These are phyloP conservation scores for Microctonus hyperodae DNA, from an alignment of 2,888 invertebrate species.

Conservation along the genomic window DNA sequence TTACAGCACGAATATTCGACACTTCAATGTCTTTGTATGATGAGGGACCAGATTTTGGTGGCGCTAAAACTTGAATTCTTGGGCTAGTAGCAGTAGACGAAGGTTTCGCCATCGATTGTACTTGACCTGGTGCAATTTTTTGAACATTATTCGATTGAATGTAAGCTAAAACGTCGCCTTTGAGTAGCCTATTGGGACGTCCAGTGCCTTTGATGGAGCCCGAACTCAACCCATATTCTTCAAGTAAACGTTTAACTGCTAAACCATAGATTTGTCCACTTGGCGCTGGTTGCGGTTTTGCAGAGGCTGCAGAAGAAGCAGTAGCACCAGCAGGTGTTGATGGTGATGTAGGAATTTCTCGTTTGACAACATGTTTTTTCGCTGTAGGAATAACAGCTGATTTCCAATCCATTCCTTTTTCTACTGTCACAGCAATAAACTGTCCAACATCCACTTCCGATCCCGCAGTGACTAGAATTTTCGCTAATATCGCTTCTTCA, in stretches of 20 bases:
- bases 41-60: constrained; percentile 50
- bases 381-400: constrained; percentile 60
- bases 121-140: constrained; percentile 54
- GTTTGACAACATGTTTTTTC: constrained; percentile 24
- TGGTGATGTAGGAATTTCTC: constrained; percentile 31
- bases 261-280: constrained; percentile 66
- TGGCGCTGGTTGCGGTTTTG: constrained; percentile 38
- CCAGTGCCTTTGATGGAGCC: constrained; percentile 66
- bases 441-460: constrained; percentile 64
- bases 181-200: constrained; percentile 68
- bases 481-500: constrained; percentile 69
- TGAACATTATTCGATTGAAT: constrained; percentile 63
- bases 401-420: constrained; percentile 71
- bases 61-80: constrained; percentile 24
- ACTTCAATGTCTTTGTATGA: constrained; percentile 67
- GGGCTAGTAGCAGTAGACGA: constrained; percentile 28
- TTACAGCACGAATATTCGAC: constrained; percentile 69
- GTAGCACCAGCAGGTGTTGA: constrained; percentile 28
- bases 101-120: not conserved
- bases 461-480: constrained; percentile 68
- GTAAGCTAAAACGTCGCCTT: constrained; percentile 67
- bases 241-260: constrained; percentile 69
- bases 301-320: constrained; percentile 28
- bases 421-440: constrained; percentile 69
- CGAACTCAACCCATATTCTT: constrained; percentile 67